Evolutionary conservation across 1,140 invertebrate species (phyloP), one percentile per base, ranked within the genome.

Genomic region (Scaptomyza montana): DNA sequence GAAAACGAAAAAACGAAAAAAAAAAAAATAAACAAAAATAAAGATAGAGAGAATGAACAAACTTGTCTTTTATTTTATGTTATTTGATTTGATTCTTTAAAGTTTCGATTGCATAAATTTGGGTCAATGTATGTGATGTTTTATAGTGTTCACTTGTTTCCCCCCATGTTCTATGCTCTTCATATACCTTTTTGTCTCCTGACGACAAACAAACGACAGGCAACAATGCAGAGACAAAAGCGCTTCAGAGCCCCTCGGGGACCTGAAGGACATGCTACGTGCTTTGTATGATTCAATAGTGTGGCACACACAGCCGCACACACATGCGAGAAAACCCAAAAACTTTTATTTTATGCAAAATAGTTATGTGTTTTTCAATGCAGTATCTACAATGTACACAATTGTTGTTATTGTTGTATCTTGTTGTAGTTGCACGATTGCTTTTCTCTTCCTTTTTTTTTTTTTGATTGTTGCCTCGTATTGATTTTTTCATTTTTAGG

Each of bases 311-410:
- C 41, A 30, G 41, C 28, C 55, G 10, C 39, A 57, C 41, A 47
- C n/a, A 59, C 43, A 46, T n/a, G 3, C 43, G 16, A 5, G n/a
- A 6, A 21, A 61, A 61, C 36, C 65, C 19, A 66, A 61, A 61
- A 81, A 75, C 68, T 87, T 85, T 85, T 85, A 81, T 85, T 85
- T 85, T 85, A 85, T 85, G 82, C 78, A 85, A 85, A 85, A 81
- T 85, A 87, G 81, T 87, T 87, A 71, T 87, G 74, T 77, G 65
- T 80, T 63, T 61, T 53, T 66, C 61, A 57, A 76, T 84, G 62
- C 59, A 66, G 56, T 76, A 65, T 45, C 53, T 64, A 74, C 66
- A 71, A 66, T 77, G 77, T 73, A 73, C 56, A 69, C 57, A 61
- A 61, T 56, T 75, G 66, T 54, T 73, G 70, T 66, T 71, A 54